phyloP scores from a whole-genome alignment of 2,888 invertebrate species.

The Eledona agricola region DNA sequence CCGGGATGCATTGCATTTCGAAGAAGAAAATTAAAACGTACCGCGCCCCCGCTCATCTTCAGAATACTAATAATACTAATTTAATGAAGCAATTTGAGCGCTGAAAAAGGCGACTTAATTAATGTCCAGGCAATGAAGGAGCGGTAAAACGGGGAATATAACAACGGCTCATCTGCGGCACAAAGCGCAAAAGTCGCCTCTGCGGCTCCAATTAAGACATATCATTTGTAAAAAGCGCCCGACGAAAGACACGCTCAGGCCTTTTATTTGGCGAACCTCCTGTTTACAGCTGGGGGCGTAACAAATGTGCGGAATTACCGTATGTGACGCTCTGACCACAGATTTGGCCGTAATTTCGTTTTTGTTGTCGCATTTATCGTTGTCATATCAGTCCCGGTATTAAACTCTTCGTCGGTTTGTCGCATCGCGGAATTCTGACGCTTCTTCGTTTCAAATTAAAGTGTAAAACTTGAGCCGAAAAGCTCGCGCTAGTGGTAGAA shows the following conservation, averaged over 20 bases:
- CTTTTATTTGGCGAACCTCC: conserved; percentile 34
- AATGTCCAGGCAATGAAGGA: conserved; percentile 26
- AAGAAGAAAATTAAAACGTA: conserved; percentile 29
- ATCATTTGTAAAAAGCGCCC: conserved; percentile 36
- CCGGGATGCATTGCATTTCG: conserved; percentile 21
- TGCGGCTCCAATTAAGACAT: conserved; percentile 38
- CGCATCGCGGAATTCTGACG: conserved; percentile 1
- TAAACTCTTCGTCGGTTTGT: conserved; percentile 25
- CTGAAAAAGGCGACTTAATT: conserved; percentile 33
- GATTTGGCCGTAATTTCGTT: conserved; percentile 43
- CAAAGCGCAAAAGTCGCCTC: conserved; percentile 25
- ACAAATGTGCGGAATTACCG: conserved; percentile 45
- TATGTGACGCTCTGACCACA: conserved; percentile 43
- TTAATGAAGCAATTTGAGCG: conserved; percentile 29
- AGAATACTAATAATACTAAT: conserved; percentile 32
- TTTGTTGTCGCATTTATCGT: conserved; percentile 40
- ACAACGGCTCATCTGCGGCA: conserved; percentile 28
- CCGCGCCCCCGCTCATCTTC: conserved; percentile 10
- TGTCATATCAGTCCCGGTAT: conserved; percentile 37
- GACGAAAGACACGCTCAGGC: conserved; percentile 23
- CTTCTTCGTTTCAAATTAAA: too few species aligned
- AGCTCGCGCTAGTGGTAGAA: conserved; percentile 9
- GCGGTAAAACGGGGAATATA: conserved; percentile 14
- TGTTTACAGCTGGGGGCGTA: conserved; percentile 46
- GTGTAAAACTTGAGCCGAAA: conserved; percentile 1